Conservation (phyloP, 2,888 invertebrate species). For the Dasysyrphus albostriatus region DNA sequence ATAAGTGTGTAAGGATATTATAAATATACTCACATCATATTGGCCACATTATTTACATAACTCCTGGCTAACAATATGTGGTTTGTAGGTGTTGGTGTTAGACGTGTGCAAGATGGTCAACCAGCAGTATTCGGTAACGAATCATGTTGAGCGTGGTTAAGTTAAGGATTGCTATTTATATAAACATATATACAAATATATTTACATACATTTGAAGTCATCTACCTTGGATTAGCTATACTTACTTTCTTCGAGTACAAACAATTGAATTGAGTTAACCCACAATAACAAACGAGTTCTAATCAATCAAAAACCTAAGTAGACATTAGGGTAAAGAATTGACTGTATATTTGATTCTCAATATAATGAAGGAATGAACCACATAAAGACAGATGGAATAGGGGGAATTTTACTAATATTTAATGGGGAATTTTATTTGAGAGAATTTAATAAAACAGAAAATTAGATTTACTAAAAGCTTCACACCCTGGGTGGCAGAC, state of each 20-base stretch:
- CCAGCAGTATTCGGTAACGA: neutral
- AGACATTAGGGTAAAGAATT: neutral
- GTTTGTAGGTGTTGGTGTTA: constrained; percentile 30
- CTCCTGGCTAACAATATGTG: constrained; percentile 35
- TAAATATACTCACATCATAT: constrained; percentile 11
- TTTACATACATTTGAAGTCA: neutral
- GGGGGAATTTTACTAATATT: too few species aligned
- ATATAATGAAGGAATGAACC: neutral
- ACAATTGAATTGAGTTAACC: constrained; percentile 7
- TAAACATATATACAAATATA: too few species aligned
- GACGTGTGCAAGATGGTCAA: constrained; percentile 22
- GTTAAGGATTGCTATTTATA: constrained; percentile 9
- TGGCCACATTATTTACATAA: constrained; percentile 38
- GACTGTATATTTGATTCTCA: too few species aligned
- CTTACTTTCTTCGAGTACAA: neutral
- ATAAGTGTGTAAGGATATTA: neutral
- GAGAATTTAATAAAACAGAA: too few species aligned
- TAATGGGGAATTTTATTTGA: too few species aligned
- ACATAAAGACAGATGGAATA: too few species aligned
- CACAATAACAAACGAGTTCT: neutral
- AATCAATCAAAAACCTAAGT: constrained; percentile 6
- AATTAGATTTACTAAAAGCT: too few species aligned
- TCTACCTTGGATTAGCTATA: constrained; percentile 2
- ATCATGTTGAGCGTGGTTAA: constrained; percentile 25
- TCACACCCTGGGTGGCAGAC: too few species aligned